Evolutionary conservation across 1,140 invertebrate genomes (phyloP), one percentile per base, ranked within the genome.

Genomic region (Ooceraea biroi): DNA sequence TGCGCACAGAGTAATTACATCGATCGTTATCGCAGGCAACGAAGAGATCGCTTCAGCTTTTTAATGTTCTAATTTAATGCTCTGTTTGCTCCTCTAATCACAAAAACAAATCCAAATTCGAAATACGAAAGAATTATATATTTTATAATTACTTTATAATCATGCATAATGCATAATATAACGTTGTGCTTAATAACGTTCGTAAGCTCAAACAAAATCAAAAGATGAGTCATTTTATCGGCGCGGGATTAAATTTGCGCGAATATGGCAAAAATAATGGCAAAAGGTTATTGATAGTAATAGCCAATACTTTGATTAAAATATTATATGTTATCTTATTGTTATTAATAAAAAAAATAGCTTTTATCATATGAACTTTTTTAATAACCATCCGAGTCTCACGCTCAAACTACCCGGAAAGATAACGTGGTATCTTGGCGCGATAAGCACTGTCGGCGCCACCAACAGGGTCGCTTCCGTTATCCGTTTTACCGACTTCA

Each of bases 401-500:
- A 22, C 5, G 48, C n/a, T n/a, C 5, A 30, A 44, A 12, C 55
- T 41, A 41, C 41, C 14, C 30, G 7, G 19, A 7, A 25, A 71
- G 50, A 71, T 52, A 57, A 57, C 30, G 12, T 17, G 5, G 27
- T 76, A 65, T 77, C 65, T 71, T 46, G 50, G 2, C 22, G 76
- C 61, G 76, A 12, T 80, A 69, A 46, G 11, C 25, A 27, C 17
- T 41, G 17, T 11, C 17, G 65, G 76, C 65, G 17, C 50, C 50
- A 69, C 25, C 36, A 22, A 22, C 46, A n/a, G 22, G 8, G 3
- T 46, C 65, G 27, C 44, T 46, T 57, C n/a, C 14, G 50, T 69
- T 80, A 55, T 61, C 65, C 52, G 25, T 57, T 80, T 71, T 69
- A 71, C 36, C 76, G 65, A n/a, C 65, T 30, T 76, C 52, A 4